Base-by-base conservation (phyloP, 37 sponge, comb jelly and placozoan species). In the Lycopodina hypogea region DNA sequence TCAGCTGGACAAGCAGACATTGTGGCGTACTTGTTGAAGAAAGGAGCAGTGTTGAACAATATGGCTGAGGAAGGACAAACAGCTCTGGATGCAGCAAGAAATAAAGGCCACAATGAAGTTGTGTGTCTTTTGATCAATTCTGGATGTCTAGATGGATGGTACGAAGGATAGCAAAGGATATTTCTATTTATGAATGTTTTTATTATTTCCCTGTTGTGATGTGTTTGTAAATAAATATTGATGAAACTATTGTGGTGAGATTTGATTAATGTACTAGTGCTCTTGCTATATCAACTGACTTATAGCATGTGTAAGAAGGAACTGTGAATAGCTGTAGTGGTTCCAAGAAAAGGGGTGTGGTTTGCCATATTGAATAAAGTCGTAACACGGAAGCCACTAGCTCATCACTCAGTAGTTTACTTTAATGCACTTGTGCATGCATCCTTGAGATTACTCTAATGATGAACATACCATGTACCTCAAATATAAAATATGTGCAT, bases 21-120 rank as follows among this genome's bases (percentile, higher is more conserved):
- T 3, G 90, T 90, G 33, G 87, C 80, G 34, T 81, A 84, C 58
- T 63, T 94, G 65, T 66, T 94, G 8, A 70, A 90, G 58, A 90
- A 87, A 39, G 90, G 88, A 48, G 90, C 88, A 15, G 87, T 87
- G 9, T 73, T 90, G 64, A 86, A 89, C 76, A 82, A 87, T 37
- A 90, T 85, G 78, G 50, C 75, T 0, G 88, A 80, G 48, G 92
- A 92, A 1, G 81, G 83, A 7, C 73, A 78, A 30, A 76, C 50
- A 0, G 83, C 86, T 0, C 35, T 91, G 48, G 87, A 91, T 37
- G 53, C 78, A 18, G 81, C 86, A 15, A 26, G 84, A 24, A 74
- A 38, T 41, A 83, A 91, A n/a, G 87, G 87, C 30, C 76, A 83
- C 72, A 86, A 91, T 39, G 92, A 86, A 53, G 82, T 91, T 75